Base-by-base conservation (phyloP, 2,113 vertebrate species). In the Pseudonaja textilis region DNA sequence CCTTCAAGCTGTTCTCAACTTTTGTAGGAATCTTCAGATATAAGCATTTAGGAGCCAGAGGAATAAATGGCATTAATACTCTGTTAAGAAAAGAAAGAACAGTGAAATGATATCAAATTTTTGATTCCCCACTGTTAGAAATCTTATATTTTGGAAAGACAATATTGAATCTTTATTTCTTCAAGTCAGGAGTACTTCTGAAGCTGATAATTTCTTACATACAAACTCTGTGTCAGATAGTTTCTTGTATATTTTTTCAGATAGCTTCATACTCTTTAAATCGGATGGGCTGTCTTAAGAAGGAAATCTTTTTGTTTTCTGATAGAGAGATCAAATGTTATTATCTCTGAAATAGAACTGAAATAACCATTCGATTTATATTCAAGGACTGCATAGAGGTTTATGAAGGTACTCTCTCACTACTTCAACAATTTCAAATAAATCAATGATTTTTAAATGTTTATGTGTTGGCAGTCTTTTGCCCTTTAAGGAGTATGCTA, bases 151-250 rank as follows among this genome's bases (percentile, higher is more conserved):
- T 10, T 59, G 69, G 20, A 93, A 91, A 16, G 47, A 2, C 18
- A 81, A 16, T 45, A 34, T 87, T 95, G 93, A 95, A 95, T 85
- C 93, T 14, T 90, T 85, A 1, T 94, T 91, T 85, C n/a, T 87
- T 18, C 61, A 20, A 95, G 93, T 89, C 92, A 87, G 50, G 22
- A 56, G 0, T 8, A 57, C 0, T 91, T 93, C n/a, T 57, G 93
- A 45, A 89, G 4, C n/a, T 29, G 56, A 74, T 61, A 55, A 55
- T n/a, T 18, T 20, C 29, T 6, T 88, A 90, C 92, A 25, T 90
- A 0, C 26, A 34, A 91, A 1, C 87, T 74, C 81, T 0, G 92
- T 39, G 92, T 39, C 34, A 0, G 34, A 0, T 47, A 26, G 0
- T 0, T 47, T 57, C 89, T 42, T 88, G 47, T 22, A 74, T 89